Evolutionary conservation across 2,797 vertebrate genomes (phyloP), one percentile per base, ranked within the genome.

Genomic region (Ptychobarbus kaznakovi): DNA sequence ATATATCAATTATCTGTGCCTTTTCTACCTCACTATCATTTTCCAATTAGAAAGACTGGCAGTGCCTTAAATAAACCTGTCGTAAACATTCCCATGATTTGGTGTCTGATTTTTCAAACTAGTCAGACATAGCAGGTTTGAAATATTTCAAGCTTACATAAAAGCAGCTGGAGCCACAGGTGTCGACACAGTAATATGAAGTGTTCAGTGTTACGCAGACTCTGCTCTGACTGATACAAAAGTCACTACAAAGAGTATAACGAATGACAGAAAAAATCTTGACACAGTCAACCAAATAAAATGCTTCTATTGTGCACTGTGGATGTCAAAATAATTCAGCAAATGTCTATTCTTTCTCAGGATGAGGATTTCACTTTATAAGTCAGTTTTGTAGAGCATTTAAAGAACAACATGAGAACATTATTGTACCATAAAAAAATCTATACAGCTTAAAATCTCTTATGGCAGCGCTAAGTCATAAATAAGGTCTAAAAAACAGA

Each of bases 21-120:
- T 35, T 63, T 76, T 76, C 44, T 83, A 66, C 56, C 70, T 83
- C 44, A 61, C 18, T 74, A 38, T 11, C 38, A 0, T 61, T 82
- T 42, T 61, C 69, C 13, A 42, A 82, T 73, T 73, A 82, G 11
- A 58, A 73, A 82, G 53, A 73, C 72, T 53, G 32, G 3, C 72
- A 40, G 58, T 83, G 72, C 70, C 82, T 83, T 83, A n/a, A 83
- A 83, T 76, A 83, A 83, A 84, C 32, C 46, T 53, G 28, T 77
- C 46, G 28, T 42, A 40, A 84, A 38, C 10, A 76, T 56, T 69
- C 35, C 13, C 11, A 28, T 56, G 61, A 53, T 32, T 28, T 40
- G 12, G 16, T 51, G 70, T 75, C 32, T 20, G 56, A 38, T 75
- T 66, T 65, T 58, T 61, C 8, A 44, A 58, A 82, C 13, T 5